Base-by-base conservation (phyloP, 2,797 vertebrate genomes). In the Nothura maculosa region DNA sequence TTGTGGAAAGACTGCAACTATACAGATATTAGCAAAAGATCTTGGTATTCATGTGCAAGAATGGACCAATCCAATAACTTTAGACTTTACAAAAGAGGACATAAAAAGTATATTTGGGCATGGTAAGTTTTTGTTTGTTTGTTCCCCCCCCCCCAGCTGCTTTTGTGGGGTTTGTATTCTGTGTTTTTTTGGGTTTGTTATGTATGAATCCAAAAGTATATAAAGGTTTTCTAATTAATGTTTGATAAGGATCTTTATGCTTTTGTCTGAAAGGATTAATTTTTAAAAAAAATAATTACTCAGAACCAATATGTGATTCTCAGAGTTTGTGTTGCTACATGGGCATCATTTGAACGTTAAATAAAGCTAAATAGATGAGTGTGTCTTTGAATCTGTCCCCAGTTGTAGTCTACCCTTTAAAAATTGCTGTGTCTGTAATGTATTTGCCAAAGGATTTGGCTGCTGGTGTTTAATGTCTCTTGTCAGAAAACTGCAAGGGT, bases 1-100 rank as follows among this genome's bases (percentile, higher is more conserved):
- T 81, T 99, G 98, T 96, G 99, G 99, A 48, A 99, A 99, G 97
- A 99, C 99, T 5, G 97, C 98, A 68, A 99, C 99, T 34, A 45
- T 99, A 91, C 98, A 97, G 78, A 98, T 99, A 85, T 73, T 99
- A 81, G 97, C 98, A 66, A 97, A 91, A 93, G 98, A 99, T 57
- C 96, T 98, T 89, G 97, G 97, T 24, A 87, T 99, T 93, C 97
- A 98, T 50, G 93, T 99, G 70, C 99, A 99, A 90, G 99, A 99
- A 78, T 99, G 99, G 99, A 98, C 96, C 87, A 99, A 99, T 96
- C 99, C 99, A 18, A 40, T 98, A 72, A 97, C 97, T 42, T 94
- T 96, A 67, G 98, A 98, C 80, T 98, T 98, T 69, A 98, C 97
- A 86, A 94, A 95, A 68, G 98, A 98, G 85, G 97, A 97, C 36